These are phyloP conservation scores for Dryobotodes eremita DNA, from an alignment of 2,888 invertebrate species.

Conservation along the genomic window DNA sequence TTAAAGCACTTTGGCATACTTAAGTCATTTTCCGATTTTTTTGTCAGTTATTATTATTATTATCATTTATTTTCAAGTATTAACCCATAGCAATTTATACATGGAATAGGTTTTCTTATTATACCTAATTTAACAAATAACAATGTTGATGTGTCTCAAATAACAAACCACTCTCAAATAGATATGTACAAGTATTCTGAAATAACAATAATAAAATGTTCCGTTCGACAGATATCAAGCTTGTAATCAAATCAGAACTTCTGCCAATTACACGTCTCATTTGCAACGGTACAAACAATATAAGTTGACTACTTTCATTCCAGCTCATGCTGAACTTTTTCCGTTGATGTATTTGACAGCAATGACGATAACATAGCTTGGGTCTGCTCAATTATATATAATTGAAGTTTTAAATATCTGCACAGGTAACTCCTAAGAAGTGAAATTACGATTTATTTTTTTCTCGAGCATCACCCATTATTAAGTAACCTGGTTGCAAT, in stretches of 20 bases:
- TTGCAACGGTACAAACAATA: slow-evolving; percentile 51
- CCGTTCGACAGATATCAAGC: slow-evolving; percentile 38
- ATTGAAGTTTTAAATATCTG: not conserved
- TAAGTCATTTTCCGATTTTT: too few species aligned
- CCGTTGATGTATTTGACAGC: not conserved
- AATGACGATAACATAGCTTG: not conserved
- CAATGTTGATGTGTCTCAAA: not conserved
- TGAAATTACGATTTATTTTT: not conserved
- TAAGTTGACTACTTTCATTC: slow-evolving; percentile 38
- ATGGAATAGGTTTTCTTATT: not conserved
- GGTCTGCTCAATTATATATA: not conserved
- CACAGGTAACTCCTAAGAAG: not conserved
- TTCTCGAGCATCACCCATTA: not conserved
- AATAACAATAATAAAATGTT: slow-evolving; percentile 41
- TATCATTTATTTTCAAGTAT: too few species aligned
- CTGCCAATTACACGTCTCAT: slow-evolving; percentile 62
- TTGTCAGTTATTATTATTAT: too few species aligned
- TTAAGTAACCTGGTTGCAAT: not conserved
- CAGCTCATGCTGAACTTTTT: not conserved
- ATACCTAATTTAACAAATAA: not conserved
- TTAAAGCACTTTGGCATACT: too few species aligned
- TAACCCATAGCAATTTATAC: too few species aligned
- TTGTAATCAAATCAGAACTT: slow-evolving; percentile 62
- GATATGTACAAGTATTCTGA: slow-evolving; percentile 22
- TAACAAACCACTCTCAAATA: not conserved